Percentiles rank a stretch among this genome's conserved stretches.
Conservation (phyloP, 2,797 vertebrate genomes). For the Poeciliopsis paucimaculata region DNA sequence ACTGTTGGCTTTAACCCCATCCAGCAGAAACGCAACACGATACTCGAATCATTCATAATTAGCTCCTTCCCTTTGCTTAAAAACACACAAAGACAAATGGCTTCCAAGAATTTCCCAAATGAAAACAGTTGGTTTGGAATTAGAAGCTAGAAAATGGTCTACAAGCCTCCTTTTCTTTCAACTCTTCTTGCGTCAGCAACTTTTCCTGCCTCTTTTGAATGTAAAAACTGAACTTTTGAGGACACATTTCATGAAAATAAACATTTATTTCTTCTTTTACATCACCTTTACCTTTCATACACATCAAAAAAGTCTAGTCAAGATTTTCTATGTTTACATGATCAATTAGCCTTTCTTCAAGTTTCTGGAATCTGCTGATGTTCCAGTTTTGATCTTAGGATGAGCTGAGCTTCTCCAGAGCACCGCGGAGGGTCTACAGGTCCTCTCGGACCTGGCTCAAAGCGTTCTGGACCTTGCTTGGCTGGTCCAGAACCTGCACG, state of each 20-base stretch:
- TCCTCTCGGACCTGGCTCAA: constrained; percentile 80
- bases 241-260: constrained; percentile 59
- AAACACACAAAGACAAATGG: constrained; percentile 74
- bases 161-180: constrained; percentile 56
- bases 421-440: constrained; percentile 79
- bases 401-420: constrained; percentile 80
- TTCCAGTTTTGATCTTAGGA: constrained; percentile 26
- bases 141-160: constrained; percentile 43
- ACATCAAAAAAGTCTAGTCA: constrained; percentile 12
- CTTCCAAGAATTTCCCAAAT: constrained; percentile 73
- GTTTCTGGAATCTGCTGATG: background rate
- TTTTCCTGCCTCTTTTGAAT: background rate
- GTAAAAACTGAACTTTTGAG: constrained; percentile 1
- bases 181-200: constrained; percentile 35
- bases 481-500: constrained; percentile 80
- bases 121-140: constrained; percentile 77
- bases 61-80: constrained; percentile 75
- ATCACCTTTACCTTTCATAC: constrained; percentile 39
- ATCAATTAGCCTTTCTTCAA: background rate
- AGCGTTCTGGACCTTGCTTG: constrained; percentile 79
- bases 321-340: background rate
- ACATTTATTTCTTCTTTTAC: constrained; percentile 60
- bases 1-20: constrained; percentile 59
- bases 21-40: constrained; percentile 67
- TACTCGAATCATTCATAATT: constrained; percentile 79